Evolutionary conservation across 2,113 vertebrate genomes (phyloP).

Genomic region (Arvicanthis niloticus): DNA sequence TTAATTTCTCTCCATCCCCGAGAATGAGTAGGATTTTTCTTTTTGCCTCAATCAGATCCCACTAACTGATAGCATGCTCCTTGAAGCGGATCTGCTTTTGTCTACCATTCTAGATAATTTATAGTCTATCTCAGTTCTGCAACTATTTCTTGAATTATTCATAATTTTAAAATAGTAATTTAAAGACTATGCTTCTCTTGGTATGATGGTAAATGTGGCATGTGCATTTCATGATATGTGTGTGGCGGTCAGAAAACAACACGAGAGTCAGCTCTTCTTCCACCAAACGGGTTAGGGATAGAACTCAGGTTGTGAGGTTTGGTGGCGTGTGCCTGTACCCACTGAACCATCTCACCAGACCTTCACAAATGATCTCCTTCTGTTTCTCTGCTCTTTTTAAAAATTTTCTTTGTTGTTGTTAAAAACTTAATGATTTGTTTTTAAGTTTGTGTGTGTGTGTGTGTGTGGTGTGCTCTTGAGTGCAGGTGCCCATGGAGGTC

Average conservation of each 20-base stretch:
- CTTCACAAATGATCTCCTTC: not conserved
- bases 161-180: not conserved
- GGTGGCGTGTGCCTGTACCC: not conserved
- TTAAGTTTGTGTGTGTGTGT: not conserved
- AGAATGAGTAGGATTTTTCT: not conserved
- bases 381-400: not conserved
- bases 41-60: not conserved
- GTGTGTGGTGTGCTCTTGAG: too few relatives aligned
- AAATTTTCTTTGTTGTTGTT: not conserved
- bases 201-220: too few relatives aligned
- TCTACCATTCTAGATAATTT: not conserved
- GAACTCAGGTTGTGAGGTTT: not conserved
- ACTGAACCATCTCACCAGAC: not conserved
- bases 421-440: not conserved
- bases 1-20: not conserved
- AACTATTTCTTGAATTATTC: conserved; percentile 5
- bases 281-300: not conserved
- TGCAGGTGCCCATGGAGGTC: not conserved
- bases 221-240: not conserved
- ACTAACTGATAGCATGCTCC: not conserved
- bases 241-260: not conserved
- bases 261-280: not conserved
- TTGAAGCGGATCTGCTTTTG: conserved; percentile 16
- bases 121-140: not conserved
- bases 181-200: not conserved